phyloP scores from a whole-genome alignment of 2,888 invertebrate species.

The Cheilosia grossa region DNA sequence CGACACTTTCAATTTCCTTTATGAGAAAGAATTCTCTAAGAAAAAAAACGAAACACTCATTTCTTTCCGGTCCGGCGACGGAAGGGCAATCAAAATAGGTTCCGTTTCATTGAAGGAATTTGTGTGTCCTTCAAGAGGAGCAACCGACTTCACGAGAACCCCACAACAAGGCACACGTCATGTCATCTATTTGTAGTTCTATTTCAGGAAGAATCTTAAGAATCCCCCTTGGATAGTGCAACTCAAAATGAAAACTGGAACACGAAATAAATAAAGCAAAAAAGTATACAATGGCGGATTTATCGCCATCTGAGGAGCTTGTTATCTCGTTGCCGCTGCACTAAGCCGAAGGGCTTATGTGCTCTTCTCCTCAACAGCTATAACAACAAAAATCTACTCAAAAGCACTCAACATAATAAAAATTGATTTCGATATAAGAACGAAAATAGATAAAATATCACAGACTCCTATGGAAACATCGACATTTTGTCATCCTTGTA shows the following conservation, averaged over 20 bases:
- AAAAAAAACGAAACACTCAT: slow-evolving; percentile 62
- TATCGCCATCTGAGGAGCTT: slow-evolving; percentile 66
- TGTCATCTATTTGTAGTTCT: slow-evolving; percentile 1
- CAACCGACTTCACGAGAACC: slow-evolving; percentile 14
- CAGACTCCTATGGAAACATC: slow-evolving; percentile 37
- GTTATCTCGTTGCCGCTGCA: slow-evolving; percentile 62
- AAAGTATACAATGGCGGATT: slow-evolving; percentile 60
- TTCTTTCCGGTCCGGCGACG: slow-evolving; percentile 28
- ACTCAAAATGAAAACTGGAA: slow-evolving; percentile 47
- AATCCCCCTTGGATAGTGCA: slow-evolving; percentile 25
- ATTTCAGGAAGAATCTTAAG: slow-evolving; percentile 17
- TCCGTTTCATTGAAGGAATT: slow-evolving; percentile 63
- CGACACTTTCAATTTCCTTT: slow-evolving; percentile 47
- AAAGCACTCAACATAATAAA: slow-evolving; percentile 71
- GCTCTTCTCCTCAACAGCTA: slow-evolving; percentile 43
- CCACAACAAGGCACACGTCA: slow-evolving; percentile 12
- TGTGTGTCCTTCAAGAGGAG: slow-evolving; percentile 36
- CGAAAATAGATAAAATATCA: slow-evolving; percentile 16
- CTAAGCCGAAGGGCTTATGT: slow-evolving; percentile 65
- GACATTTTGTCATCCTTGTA: slow-evolving; percentile 37
- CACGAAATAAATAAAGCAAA: slow-evolving; percentile 45
- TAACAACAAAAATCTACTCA: slow-evolving; percentile 54
- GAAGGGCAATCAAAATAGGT: slow-evolving; percentile 68
- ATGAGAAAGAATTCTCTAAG: neutral
- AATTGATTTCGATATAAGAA: slow-evolving; percentile 61